Evolutionary conservation across 2,113 vertebrate genomes (phyloP).

Genomic region (Cinclus cinclus): DNA sequence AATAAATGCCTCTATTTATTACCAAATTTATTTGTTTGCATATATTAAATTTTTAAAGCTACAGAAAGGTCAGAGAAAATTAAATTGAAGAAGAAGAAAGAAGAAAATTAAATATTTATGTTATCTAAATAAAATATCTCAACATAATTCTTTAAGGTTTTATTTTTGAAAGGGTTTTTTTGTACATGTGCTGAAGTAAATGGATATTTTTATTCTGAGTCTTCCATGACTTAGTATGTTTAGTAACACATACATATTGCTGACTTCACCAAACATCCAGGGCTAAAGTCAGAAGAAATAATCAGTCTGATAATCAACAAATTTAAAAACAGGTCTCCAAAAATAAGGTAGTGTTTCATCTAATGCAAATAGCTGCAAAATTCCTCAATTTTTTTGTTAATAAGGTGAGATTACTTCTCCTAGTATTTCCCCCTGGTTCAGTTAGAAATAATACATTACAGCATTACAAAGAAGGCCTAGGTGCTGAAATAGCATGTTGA

Average conservation of each 20-base stretch:
- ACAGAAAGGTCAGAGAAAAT: neutral
- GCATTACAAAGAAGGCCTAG: neutral
- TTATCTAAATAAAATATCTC: neutral
- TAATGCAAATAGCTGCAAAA: neutral
- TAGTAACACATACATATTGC: conserved; percentile 33
- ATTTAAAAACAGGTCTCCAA: neutral
- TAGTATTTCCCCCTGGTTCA: neutral
- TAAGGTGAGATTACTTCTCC: neutral
- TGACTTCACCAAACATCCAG: conserved; percentile 23
- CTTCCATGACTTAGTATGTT: conserved; percentile 15
- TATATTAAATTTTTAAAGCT: neutral
- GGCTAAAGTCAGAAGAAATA: conserved; percentile 29
- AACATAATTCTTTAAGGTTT: neutral
- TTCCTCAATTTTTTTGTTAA: neutral
- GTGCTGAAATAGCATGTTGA: neutral
- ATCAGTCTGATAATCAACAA: conserved; percentile 40
- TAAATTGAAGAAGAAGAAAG: too few species aligned
- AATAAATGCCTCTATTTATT: neutral
- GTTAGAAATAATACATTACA: neutral
- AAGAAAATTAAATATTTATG: neutral
- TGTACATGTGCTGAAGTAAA: conserved; percentile 46
- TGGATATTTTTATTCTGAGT: conserved; percentile 52
- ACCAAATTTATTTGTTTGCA: neutral
- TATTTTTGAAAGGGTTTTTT: neutral
- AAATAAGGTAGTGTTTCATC: neutral